phyloP scores from a whole-genome alignment of 2,113 vertebrate species.

The Sylvia atricapilla region DNA sequence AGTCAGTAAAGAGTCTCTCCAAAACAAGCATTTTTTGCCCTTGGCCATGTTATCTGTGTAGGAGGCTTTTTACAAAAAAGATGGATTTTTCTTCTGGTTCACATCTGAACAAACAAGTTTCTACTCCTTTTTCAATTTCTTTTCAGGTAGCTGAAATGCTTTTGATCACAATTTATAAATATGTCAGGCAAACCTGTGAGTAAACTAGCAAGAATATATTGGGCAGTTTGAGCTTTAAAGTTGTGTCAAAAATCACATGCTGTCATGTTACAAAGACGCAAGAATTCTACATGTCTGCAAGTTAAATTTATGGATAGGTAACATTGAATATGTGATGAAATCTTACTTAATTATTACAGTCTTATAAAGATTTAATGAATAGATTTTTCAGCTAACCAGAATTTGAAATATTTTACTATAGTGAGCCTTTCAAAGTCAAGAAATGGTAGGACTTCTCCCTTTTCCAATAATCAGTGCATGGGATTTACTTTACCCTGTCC shows the following conservation, averaged over 20 bases:
- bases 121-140: constrained; percentile 29
- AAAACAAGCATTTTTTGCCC: neutral
- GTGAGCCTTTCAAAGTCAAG: neutral
- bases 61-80: neutral
- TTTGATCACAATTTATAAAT: constrained; percentile 54
- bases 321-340: neutral
- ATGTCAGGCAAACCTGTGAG: constrained; percentile 12
- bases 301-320: neutral
- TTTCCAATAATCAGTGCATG: neutral
- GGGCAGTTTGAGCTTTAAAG: neutral
- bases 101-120: constrained; percentile 16
- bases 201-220: neutral
- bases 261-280: neutral
- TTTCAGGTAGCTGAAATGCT: constrained; percentile 27
- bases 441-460: neutral
- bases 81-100: constrained; percentile 1
- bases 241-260: neutral
- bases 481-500: neutral
- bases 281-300: neutral
- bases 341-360: neutral
- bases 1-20: neutral
- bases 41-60: neutral
- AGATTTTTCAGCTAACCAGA: neutral
- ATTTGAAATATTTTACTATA: neutral
- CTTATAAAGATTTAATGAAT: neutral